phyloP scores from a whole-genome alignment of 64 coral and sea anemone genomes.

The Cladopsammia gracilis region DNA sequence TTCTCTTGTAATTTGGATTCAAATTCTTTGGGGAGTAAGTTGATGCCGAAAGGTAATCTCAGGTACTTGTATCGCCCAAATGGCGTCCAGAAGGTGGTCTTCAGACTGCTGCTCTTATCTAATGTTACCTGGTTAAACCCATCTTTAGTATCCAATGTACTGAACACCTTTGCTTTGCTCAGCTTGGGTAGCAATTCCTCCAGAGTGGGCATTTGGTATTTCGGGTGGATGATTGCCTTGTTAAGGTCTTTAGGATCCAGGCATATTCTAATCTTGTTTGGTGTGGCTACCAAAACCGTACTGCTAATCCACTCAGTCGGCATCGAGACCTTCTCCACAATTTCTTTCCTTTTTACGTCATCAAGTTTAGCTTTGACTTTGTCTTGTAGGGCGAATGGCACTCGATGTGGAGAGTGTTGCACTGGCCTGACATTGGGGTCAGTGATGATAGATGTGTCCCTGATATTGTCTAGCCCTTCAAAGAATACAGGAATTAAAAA shows the following conservation, averaged over 20 bases:
- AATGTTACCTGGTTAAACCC: slow-evolving; percentile 27
- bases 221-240: no score
- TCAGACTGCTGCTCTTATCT: slow-evolving; percentile 17
- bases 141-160: slow-evolving; percentile 30
- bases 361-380: slow-evolving; percentile 17
- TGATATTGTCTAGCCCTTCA: slow-evolving; percentile 47
- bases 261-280: no score
- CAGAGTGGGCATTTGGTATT: no score
- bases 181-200: neutral
- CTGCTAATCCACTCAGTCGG: neutral
- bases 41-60: slow-evolving; percentile 39
- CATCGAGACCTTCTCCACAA: no score
- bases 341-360: slow-evolving; percentile 37
- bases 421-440: slow-evolving; percentile 44
- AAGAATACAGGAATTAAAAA: neutral
- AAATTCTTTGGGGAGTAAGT: slow-evolving; percentile 26
- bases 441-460: slow-evolving; percentile 33
- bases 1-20: slow-evolving; percentile 17
- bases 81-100: slow-evolving; percentile 29
- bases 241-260: no score
- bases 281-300: no score
- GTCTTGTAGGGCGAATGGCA: neutral
- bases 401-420: slow-evolving; percentile 30
- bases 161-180: slow-evolving; percentile 2
- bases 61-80: slow-evolving; percentile 23